Evolutionary conservation across 2,888 invertebrate species (phyloP).

Genomic region (Mimachlamys varia): DNA sequence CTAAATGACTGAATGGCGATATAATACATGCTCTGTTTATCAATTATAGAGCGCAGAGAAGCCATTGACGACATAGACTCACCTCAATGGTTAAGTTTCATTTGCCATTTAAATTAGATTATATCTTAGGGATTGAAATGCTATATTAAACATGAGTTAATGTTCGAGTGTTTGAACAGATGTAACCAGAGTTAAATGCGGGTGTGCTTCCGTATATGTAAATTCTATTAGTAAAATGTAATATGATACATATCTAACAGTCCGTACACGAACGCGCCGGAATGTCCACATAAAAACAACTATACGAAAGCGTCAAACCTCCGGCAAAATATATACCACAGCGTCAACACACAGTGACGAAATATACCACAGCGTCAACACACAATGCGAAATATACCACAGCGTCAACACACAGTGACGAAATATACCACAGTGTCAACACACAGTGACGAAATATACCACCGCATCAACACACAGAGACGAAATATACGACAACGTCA

Average conservation of each 20-base stretch:
- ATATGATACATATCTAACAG: background rate
- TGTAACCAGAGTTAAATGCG: background rate
- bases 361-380: background rate
- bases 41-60: background rate
- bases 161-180: background rate
- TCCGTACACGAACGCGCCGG: background rate
- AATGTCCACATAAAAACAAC: background rate
- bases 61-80: background rate
- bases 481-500: background rate
- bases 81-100: background rate
- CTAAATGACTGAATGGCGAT: background rate
- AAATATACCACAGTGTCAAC: background rate
- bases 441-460: background rate
- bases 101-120: conserved; percentile 18
- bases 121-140: background rate
- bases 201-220: background rate
- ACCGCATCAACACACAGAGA: background rate
- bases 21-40: background rate
- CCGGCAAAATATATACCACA: background rate
- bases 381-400: background rate
- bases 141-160: background rate
- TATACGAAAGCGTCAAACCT: background rate
- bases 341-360: background rate
- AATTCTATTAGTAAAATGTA: background rate
- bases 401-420: background rate